These are phyloP conservation scores for Hycleus cichorii DNA, from an alignment of 1,140 invertebrate species.

Conservation along the genomic window DNA sequence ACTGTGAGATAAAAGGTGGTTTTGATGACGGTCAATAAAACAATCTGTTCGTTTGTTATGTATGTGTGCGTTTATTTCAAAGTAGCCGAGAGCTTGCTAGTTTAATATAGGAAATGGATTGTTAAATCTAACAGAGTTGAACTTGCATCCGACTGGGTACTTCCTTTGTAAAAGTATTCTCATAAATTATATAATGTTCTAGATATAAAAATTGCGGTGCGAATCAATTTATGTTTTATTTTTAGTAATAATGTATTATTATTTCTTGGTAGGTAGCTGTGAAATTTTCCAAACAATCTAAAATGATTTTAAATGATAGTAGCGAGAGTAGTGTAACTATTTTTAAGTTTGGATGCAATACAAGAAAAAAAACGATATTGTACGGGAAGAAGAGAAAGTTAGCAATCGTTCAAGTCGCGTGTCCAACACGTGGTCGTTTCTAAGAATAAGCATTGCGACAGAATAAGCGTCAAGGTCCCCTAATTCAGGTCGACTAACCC, in stretches of 20 bases:
- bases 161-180: slow-evolving; percentile 42
- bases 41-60: slow-evolving; percentile 1
- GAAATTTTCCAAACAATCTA: too few relatives aligned
- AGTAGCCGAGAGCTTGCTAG: slow-evolving; percentile 30
- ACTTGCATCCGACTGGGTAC: slow-evolving; percentile 42
- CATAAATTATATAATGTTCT: slow-evolving; percentile 43
- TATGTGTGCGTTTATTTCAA: slow-evolving; percentile 20
- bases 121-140: slow-evolving; percentile 42
- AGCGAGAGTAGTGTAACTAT: too few relatives aligned
- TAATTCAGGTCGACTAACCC: slow-evolving; percentile 16
- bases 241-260: not conserved
- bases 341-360: too few relatives aligned
- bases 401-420: not conserved
- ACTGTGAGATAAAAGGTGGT: too few relatives aligned
- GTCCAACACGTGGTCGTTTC: slow-evolving; percentile 16
- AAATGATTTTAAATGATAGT: too few relatives aligned
- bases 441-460: slow-evolving; percentile 26
- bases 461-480: slow-evolving; percentile 16
- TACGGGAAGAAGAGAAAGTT: too few relatives aligned
- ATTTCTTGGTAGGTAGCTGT: too few relatives aligned
- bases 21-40: not conserved
- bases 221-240: slow-evolving; percentile 31
- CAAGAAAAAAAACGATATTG: too few relatives aligned
- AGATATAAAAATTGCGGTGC: slow-evolving; percentile 40
- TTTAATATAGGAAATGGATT: slow-evolving; percentile 44